A percentile compares a stretch with the other conserved stretches of the same genome.
Evolutionary conservation across 2,113 vertebrate species (phyloP).

Genomic region (Osmerus mordax): DNA sequence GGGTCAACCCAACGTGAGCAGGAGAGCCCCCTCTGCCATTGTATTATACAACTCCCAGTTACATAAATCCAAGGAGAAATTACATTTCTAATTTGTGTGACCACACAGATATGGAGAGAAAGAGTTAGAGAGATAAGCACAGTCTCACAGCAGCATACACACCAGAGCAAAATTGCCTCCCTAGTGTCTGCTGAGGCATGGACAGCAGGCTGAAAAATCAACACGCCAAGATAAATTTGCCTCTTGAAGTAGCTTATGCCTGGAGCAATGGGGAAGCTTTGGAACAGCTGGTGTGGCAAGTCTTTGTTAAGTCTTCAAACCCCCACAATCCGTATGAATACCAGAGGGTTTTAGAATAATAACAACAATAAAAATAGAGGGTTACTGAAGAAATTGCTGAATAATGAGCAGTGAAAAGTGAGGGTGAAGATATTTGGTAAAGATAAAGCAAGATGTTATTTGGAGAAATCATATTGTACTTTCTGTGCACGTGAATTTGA

Average conservation of each 20-base stretch:
- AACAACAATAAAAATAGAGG: not conserved
- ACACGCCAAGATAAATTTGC: slow-evolving; percentile 28
- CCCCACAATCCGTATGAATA: not conserved
- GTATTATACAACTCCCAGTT: not conserved
- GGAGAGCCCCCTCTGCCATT: not conserved
- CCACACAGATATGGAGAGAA: not conserved
- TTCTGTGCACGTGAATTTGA: not conserved
- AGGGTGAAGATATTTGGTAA: not conserved
- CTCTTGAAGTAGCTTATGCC: slow-evolving; percentile 7
- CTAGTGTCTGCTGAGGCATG: not conserved
- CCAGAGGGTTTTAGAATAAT: not conserved
- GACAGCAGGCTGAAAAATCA: slow-evolving; percentile 6
- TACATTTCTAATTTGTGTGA: not conserved
- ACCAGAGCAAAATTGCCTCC: slow-evolving; percentile 1
- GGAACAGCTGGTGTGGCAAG: slow-evolving; percentile 25
- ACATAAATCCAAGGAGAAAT: slow-evolving; percentile 1
- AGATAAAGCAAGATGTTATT: not conserved
- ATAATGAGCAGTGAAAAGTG: not conserved
- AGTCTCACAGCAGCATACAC: not conserved
- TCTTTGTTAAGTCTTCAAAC: slow-evolving; percentile 20
- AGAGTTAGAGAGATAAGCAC: not conserved
- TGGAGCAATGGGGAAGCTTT: slow-evolving; percentile 14
- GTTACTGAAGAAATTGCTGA: not conserved
- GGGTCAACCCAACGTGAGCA: not conserved
- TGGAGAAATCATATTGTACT: not conserved